Evolutionary conservation across 2,113 vertebrate genomes (phyloP).

Genomic region (Rhinogobius similis): DNA sequence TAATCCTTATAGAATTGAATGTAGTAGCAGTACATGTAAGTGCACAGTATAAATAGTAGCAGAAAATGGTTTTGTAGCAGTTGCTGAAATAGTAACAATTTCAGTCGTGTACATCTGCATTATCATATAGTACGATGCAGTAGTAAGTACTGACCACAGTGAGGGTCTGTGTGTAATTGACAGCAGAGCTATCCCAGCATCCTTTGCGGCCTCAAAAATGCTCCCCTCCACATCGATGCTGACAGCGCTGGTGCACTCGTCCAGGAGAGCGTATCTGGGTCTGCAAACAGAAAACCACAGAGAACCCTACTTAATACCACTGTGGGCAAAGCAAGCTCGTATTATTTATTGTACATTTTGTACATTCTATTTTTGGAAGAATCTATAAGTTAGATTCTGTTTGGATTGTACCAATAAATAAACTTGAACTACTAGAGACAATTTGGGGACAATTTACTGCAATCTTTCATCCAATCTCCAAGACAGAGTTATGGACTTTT

Average conservation of each 20-base stretch:
- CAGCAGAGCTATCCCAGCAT: conserved; percentile 91
- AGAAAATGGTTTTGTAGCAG: background rate
- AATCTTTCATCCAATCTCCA: no score
- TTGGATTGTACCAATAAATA: background rate
- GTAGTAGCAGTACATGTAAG: no score
- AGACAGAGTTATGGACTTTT: no score
- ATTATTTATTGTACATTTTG: background rate
- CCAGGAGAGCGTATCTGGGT: conserved; percentile 92
- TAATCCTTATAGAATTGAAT: no score
- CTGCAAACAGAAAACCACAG: conserved; percentile 65
- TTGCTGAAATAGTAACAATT: background rate
- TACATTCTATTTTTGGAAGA: no score
- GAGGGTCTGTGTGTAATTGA: conserved; percentile 98
- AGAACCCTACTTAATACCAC: background rate
- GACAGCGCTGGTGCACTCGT: conserved; percentile 96
- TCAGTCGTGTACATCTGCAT: background rate
- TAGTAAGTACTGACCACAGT: conserved; percentile 84
- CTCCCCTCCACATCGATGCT: conserved; percentile 97
- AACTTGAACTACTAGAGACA: background rate
- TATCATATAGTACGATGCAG: background rate
- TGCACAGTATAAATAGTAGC: background rate
- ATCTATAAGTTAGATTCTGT: no score
- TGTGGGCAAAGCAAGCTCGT: background rate
- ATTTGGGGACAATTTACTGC: background rate
- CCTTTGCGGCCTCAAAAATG: conserved; percentile 96